These are phyloP conservation scores for Athene cunicularia DNA, from an alignment of 2,113 vertebrate species.

Conservation along the genomic window DNA sequence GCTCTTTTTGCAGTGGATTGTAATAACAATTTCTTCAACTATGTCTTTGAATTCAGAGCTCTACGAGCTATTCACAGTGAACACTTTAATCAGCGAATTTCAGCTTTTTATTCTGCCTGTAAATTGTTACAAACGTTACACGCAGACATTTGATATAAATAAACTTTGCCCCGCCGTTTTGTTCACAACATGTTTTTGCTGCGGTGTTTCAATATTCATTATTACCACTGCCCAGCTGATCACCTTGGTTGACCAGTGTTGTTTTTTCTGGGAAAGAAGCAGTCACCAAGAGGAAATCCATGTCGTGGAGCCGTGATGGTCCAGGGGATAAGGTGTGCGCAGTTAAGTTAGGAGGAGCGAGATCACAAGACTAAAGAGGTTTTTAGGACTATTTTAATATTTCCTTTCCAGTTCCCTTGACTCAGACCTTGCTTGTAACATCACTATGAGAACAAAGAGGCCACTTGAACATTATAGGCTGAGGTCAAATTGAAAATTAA, in stretches of 20 bases:
- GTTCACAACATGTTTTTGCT: slow-evolving; percentile 21
- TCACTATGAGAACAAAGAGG: slow-evolving; percentile 49
- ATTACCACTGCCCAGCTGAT: background rate
- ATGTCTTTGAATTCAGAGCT: slow-evolving; percentile 47
- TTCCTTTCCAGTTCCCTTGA: slow-evolving; percentile 62
- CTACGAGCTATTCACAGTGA: background rate
- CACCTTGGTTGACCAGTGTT: background rate
- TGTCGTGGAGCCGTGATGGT: background rate
- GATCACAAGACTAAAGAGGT: slow-evolving; percentile 18
- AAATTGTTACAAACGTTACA: background rate
- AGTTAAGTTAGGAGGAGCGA: slow-evolving; percentile 10
- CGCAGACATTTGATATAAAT: slow-evolving; percentile 26
- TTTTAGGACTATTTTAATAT: slow-evolving; percentile 64
- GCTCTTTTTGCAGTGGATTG: slow-evolving; percentile 43
- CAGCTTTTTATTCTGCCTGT: slow-evolving; percentile 51
- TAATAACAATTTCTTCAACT: slow-evolving; percentile 56
- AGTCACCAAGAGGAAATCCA: slow-evolving; percentile 8
- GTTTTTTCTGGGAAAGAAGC: slow-evolving; percentile 26
- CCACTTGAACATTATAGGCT: slow-evolving; percentile 61
- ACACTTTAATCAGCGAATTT: slow-evolving; percentile 57
- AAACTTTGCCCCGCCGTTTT: background rate
- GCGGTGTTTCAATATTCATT: background rate
- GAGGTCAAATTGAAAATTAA: slow-evolving; percentile 72
- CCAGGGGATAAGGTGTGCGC: slow-evolving; percentile 2
- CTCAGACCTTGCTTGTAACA: slow-evolving; percentile 63